Evolutionary conservation across 2,888 invertebrate species (phyloP), one percentile per base, ranked within the genome.

Genomic region (Cephus rjabovi): DNA sequence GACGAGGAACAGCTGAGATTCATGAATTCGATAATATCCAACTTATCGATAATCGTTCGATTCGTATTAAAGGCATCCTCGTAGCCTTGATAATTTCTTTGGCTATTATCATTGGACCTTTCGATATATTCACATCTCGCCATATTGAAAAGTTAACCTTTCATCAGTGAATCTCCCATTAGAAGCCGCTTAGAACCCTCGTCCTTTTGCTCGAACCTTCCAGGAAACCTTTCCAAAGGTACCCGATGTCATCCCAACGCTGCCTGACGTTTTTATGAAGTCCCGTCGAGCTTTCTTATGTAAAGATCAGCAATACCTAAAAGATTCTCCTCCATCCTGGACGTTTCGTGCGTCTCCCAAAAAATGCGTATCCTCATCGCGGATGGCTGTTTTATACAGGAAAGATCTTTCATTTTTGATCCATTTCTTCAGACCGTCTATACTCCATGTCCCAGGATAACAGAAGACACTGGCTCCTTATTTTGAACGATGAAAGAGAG

Each of bases 1-100:
- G 71, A 15, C 31, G 71, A 71, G 34, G 89, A 84, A 86, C 94
- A 94, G 73, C 87, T 87, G 86, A 92, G 93, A n/a, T 88, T 89
- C 77, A 56, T 56, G 23, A 23, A 56, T 56, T 56, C 56, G 56
- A 56, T 56, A 9, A 56, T 9, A 23, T 56, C 56, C 1, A 56
- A 9, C 23, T 9, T 23, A 6, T 56, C 56, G 56, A 56, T 56
- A 56, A 56, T 23, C 23, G 56, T 56, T 0, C 9, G 56, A 56
- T 56, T 56, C 23, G 23, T 23, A 56, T 56, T 9, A 2, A 56
- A 56, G 9, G 23, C 23, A 56, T 56, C 15, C 23, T 56, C 23
- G 56, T 56, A 23, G 9, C 6, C 15, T 23, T 2, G 56, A 56
- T 56, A 56, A 23, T 56, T 56, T 56, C 56, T 9, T 23, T 56